Conservation (phyloP, 2,113 vertebrate genomes). For the Oreocharis arfaki region DNA sequence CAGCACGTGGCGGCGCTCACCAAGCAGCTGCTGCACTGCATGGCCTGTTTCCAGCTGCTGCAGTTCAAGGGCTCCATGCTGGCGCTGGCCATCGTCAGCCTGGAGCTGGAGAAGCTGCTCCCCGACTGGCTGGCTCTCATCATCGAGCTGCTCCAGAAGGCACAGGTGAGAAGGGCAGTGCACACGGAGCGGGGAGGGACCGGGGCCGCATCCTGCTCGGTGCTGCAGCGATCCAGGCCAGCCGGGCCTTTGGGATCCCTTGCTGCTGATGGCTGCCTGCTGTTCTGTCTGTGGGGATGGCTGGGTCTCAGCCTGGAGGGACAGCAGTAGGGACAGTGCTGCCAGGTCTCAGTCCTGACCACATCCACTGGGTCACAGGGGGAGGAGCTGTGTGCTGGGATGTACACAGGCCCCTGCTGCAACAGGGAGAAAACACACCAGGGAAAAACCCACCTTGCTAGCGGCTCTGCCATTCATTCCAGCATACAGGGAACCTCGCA, state of each 20-base stretch:
- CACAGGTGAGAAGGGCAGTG: constrained; percentile 75
- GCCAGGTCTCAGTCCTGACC: rapidly evolving
- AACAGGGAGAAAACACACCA: background rate
- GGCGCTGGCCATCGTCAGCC: constrained; percentile 88
- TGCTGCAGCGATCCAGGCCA: rapidly evolving
- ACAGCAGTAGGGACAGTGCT: background rate
- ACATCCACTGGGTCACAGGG: rapidly evolving
- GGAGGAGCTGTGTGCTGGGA: rapidly evolving
- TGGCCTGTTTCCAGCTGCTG: constrained; percentile 84
- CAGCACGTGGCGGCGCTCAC: constrained; percentile 86
- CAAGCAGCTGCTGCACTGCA: constrained; percentile 85
- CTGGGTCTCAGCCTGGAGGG: background rate
- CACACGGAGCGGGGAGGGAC: rapidly evolving
- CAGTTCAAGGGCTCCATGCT: constrained; percentile 92
- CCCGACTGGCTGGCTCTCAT: constrained; percentile 94
- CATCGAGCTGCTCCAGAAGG: constrained; percentile 90
- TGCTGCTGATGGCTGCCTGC: background rate
- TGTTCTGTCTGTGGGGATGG: rapidly evolving
- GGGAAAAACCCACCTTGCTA: background rate
- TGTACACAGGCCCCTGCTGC: rapidly evolving
- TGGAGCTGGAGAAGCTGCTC: constrained; percentile 94
- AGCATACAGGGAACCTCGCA: background rate
- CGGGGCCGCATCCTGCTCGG: rapidly evolving
- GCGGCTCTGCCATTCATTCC: rapidly evolving
- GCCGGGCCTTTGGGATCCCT: rapidly evolving